Percentiles rank a stretch among this genome's conserved stretches.
These are phyloP conservation scores for Styela plicata DNA, from an alignment of 23 tunicate genomes.

Conservation along the genomic window DNA sequence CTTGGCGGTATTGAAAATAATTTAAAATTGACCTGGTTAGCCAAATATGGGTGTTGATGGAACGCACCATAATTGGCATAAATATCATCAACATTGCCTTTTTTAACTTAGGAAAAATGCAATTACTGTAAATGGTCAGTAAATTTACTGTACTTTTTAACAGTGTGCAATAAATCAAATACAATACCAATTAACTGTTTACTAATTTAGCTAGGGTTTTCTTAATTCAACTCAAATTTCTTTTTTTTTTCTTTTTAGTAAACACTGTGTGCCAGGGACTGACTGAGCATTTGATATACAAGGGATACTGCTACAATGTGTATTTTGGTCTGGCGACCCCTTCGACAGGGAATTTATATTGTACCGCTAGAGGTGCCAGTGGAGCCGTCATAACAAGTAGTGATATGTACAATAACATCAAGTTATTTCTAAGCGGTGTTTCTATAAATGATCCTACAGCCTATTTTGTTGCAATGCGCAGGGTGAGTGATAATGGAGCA, in stretches of 20 bases:
- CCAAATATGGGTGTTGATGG: no score
- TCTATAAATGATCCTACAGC: background rate
- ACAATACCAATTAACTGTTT: no score
- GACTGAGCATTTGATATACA: background rate
- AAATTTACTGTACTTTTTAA: background rate
- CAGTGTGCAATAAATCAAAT: background rate
- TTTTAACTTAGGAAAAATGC: no score
- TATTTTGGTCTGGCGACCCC: background rate
- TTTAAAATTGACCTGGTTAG: no score
- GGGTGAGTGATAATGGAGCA: background rate
- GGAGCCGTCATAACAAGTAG: background rate
- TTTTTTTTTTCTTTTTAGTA: background rate
- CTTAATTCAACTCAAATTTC: no score
- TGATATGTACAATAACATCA: background rate
- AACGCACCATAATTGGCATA: no score
- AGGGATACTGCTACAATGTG: background rate
- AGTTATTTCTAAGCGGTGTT: background rate
- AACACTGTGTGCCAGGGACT: background rate
- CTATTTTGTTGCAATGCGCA: background rate
- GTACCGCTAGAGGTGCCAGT: background rate
- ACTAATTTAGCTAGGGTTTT: no score
- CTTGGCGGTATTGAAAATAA: no score
- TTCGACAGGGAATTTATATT: no score
- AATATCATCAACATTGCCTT: no score
- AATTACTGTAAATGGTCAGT: background rate